These are phyloP conservation scores for Rhinolophus ferrumequinum DNA, from an alignment of 2,113 vertebrate genomes.

Conservation along the genomic window DNA sequence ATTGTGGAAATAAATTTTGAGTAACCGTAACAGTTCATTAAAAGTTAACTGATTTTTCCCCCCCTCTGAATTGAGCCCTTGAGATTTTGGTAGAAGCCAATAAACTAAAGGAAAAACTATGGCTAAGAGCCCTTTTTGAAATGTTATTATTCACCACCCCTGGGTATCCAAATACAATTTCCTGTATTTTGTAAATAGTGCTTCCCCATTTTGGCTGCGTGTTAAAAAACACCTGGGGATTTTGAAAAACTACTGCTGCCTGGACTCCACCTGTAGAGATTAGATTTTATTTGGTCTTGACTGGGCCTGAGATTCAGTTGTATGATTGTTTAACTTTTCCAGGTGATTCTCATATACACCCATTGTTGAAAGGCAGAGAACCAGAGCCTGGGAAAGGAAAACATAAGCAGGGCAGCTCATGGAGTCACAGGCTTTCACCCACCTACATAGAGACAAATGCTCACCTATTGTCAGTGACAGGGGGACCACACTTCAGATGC, in stretches of 20 bases:
- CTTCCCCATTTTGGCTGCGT: background rate
- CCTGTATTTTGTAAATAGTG: background rate
- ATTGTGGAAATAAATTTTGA: background rate
- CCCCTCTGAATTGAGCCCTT: background rate
- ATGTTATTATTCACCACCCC: background rate
- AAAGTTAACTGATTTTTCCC: background rate
- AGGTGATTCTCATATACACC: background rate
- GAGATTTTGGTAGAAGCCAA: background rate
- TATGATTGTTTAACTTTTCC: background rate
- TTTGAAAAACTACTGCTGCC: background rate
- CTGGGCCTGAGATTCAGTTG: background rate
- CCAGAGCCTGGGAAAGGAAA: background rate
- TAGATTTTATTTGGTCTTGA: background rate
- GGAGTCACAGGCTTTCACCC: background rate
- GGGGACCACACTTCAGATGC: background rate
- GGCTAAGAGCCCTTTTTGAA: background rate
- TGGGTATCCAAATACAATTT: background rate
- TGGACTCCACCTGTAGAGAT: background rate
- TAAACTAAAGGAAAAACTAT: background rate
- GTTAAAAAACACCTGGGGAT: background rate
- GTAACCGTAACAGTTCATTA: background rate
- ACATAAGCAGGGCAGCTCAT: accelerated
- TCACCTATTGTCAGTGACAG: background rate
- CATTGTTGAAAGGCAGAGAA: background rate
- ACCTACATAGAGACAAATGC: background rate